These are phyloP conservation scores for Oncorhynchus keta DNA, from an alignment of 2,113 vertebrate genomes.

Conservation along the genomic window DNA sequence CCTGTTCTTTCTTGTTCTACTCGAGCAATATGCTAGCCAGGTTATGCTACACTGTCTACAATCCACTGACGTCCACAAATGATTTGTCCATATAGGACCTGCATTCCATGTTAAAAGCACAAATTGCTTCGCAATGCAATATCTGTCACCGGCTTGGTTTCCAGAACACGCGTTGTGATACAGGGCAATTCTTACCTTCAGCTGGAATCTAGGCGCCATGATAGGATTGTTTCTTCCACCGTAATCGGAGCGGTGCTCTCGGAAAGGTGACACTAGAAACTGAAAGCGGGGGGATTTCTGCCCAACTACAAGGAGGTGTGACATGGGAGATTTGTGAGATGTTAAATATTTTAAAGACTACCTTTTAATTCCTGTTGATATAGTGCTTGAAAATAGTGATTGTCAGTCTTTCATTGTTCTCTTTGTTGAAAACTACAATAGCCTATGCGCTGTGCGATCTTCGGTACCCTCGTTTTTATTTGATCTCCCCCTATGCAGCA, in stretches of 20 bases:
- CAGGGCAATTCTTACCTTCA: slow-evolving; percentile 75
- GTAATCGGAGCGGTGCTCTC: neutral
- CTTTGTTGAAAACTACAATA: slow-evolving; percentile 3
- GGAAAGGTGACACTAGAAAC: neutral
- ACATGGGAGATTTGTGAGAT: neutral
- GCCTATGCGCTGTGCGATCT: neutral
- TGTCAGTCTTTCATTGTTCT: neutral
- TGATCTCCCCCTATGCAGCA: slow-evolving; percentile 10
- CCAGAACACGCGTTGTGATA: slow-evolving; percentile 25
- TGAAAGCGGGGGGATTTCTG: neutral
- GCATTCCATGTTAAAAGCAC: neutral
- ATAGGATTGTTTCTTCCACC: slow-evolving; percentile 3
- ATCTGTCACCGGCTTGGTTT: neutral
- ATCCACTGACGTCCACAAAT: neutral
- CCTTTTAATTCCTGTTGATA: neutral
- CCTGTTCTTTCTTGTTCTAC: slow-evolving; percentile 36
- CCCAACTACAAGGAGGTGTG: neutral
- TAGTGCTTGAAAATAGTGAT: too few relatives aligned
- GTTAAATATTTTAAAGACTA: neutral
- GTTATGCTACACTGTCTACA: neutral
- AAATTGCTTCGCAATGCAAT: neutral
- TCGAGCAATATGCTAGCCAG: neutral
- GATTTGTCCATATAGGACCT: neutral
- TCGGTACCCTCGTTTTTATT: neutral
- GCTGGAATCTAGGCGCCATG: slow-evolving; percentile 77